Conservation (phyloP, 2,113 vertebrate genomes). For the Scomber japonicus region DNA sequence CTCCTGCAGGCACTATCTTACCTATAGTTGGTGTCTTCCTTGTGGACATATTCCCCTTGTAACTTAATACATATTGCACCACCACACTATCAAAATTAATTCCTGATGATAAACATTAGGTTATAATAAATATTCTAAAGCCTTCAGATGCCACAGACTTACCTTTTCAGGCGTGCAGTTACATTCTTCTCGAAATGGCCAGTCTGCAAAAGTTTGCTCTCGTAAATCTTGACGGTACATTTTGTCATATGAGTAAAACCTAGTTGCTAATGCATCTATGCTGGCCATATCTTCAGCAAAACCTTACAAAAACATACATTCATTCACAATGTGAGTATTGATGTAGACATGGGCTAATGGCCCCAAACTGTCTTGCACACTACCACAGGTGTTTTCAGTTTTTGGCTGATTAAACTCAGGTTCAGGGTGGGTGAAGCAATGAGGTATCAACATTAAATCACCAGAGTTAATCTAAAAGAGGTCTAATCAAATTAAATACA, state of each 20-base stretch:
- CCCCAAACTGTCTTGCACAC: neutral
- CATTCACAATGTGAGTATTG: neutral
- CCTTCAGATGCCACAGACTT: neutral
- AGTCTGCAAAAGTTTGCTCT: constrained; percentile 83
- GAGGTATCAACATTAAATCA: accelerated
- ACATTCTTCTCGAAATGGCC: constrained; percentile 88
- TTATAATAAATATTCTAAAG: neutral
- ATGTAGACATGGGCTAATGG: neutral
- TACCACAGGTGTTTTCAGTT: constrained; percentile 51
- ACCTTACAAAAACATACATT: neutral
- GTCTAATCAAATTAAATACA: too few species aligned
- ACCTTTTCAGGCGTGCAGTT: constrained; percentile 87
- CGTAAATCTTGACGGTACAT: constrained; percentile 86
- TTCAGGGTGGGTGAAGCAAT: neutral
- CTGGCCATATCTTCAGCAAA: constrained; percentile 36
- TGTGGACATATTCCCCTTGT: neutral
- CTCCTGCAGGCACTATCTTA: neutral
- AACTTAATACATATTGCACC: neutral
- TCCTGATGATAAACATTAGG: neutral
- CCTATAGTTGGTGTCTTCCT: neutral
- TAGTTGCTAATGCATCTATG: constrained; percentile 27
- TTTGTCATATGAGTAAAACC: constrained; percentile 62
- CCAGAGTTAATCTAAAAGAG: neutral
- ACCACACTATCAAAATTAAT: neutral
- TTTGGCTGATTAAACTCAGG: constrained; percentile 20